A percentile compares a stretch with the other conserved stretches of the same genome.
Evolutionary conservation across 1,140 invertebrate genomes (phyloP).

Genomic region (Neodiprion lecontei): DNA sequence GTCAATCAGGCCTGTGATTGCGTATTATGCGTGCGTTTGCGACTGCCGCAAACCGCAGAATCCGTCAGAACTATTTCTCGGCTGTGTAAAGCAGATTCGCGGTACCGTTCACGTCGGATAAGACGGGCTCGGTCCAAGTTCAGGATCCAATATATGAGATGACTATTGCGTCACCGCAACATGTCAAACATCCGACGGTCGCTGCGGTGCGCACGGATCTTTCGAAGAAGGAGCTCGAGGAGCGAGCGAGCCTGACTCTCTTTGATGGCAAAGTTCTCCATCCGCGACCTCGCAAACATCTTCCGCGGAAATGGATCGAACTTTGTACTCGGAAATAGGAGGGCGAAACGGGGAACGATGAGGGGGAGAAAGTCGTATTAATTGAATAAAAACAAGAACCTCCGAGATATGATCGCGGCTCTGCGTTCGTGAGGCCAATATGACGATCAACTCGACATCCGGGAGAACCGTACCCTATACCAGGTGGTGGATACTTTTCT

Average conservation of each 20-base stretch:
- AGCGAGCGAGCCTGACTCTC: constrained; percentile 29
- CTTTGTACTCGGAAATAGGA: constrained; percentile 27
- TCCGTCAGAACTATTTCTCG: neutral
- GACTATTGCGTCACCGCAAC: neutral
- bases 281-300: constrained; percentile 41
- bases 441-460: too few species aligned
- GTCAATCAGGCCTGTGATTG: too few species aligned
- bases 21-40: too few species aligned
- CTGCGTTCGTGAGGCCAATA: too few species aligned
- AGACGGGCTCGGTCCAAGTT: neutral
- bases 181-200: constrained; percentile 2
- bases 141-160: neutral
- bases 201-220: neutral
- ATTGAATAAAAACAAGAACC: constrained; percentile 17
- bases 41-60: neutral
- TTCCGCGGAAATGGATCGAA: constrained; percentile 42
- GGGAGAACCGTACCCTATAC: too few species aligned
- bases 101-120: neutral
- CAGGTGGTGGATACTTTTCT: too few species aligned
- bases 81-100: neutral
- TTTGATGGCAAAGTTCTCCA: constrained; percentile 49
- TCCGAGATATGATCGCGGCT: too few species aligned
- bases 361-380: constrained; percentile 24
- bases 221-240: constrained; percentile 14
- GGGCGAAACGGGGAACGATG: neutral